Evolutionary conservation across 2,113 vertebrate genomes (phyloP), one percentile per base, ranked within the genome.

Genomic region (Vireo altiloquus): DNA sequence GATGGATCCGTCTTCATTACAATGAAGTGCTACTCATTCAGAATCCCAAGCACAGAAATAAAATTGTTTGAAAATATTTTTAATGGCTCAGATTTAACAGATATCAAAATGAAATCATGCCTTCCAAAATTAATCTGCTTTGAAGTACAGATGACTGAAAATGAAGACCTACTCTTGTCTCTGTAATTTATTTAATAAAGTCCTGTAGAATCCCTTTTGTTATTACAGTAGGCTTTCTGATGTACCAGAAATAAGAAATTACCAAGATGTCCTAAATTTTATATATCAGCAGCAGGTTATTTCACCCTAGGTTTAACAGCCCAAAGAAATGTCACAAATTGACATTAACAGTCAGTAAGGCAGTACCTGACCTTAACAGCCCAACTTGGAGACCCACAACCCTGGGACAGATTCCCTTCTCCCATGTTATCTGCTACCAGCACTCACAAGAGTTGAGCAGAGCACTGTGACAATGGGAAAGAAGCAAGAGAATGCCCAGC

Each of bases 81-180:
- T 75, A 80, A 76, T 31, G 64, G 28, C 37, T 80, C 77, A 80
- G 71, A 66, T 77, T 82, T 66, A 86, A 70, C 22, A 76, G 78
- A 49, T 71, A 81, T 22, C 28, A 68, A 64, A 92, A 90, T 30
- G 20, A 90, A 92, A 96, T 47, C 27, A 23, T 31, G 63, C 39
- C 23, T 94, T 70, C 47, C 64, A 68, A 90, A 94, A 95, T 92
- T 75, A 92, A 74, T 54, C 66, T 23, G 60, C 68, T 83, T 88
- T 82, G 54, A 88, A 90, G 59, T 46, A 88, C 0, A 83, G 44
- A 80, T 52, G 35, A 74, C 47, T 49, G 68, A 82, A 96, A 74
- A 69, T 21, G 5, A 91, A 80, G 56, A 90, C 25, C 25, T 66
- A 30, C 5, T 78, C 61, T 72, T 61, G 60, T 53, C 37, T 47